Conservation (phyloP, 2,888 invertebrate species). For the Corythucha ciliata region DNA sequence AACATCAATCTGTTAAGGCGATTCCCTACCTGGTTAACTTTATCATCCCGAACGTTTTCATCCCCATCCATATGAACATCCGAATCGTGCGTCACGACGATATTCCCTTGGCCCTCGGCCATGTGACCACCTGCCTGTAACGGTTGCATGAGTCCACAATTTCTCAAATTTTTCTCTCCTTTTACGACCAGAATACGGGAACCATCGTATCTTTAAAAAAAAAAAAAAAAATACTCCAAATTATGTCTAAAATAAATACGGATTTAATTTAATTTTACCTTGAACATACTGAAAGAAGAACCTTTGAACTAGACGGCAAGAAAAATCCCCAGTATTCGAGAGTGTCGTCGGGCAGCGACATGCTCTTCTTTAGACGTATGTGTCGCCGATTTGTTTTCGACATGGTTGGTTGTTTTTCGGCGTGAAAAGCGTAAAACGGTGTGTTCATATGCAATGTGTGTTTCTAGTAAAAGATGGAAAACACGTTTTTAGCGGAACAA, state of each 20-base stretch:
- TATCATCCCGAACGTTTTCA: conserved; percentile 17
- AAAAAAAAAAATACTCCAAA: neutral
- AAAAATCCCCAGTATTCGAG: conserved; percentile 85
- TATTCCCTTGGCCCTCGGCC: conserved; percentile 51
- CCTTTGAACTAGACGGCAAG: conserved; percentile 65
- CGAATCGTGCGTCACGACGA: conserved; percentile 35
- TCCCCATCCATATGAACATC: neutral
- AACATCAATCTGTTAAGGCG: too few species aligned
- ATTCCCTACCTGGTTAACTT: too few species aligned
- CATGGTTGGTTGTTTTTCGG: conserved; percentile 58
- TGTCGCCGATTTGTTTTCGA: conserved; percentile 58
- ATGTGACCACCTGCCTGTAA: conserved; percentile 52
- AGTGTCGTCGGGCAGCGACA: conserved; percentile 74
- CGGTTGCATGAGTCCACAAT: conserved; percentile 64
- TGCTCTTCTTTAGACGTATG: conserved; percentile 67
- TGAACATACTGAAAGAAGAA: conserved; percentile 69
- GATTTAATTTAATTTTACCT: conserved; percentile 42
- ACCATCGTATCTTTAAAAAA: conserved; percentile 47
- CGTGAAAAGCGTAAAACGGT: conserved; percentile 59
- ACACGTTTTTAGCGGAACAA: too few species aligned
- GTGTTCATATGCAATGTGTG: conserved; percentile 70
- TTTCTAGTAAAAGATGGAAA: conserved; percentile 45
- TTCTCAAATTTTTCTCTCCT: conserved; percentile 65
- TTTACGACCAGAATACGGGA: conserved; percentile 71
- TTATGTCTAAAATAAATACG: neutral